Percentiles rank a stretch among this genome's conserved stretches.
Conservation (phyloP, 1,140 invertebrate species). For the Helicoverpa zea region DNA sequence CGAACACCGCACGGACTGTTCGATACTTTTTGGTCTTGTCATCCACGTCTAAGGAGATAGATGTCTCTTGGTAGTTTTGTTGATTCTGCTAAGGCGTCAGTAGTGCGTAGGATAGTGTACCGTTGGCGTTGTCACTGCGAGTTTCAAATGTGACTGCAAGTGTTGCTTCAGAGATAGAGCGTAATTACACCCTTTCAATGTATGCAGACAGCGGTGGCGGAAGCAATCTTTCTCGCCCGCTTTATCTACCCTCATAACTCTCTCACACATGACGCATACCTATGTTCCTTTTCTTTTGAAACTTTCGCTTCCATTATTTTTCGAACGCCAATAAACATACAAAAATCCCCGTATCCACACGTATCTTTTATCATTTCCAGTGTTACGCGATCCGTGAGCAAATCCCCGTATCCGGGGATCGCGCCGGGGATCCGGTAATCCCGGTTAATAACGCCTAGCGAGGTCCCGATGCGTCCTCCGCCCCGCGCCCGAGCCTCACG, state of each 20-base stretch:
- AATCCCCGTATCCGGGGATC: conserved; percentile 83
- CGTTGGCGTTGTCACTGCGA: conserved; percentile 12
- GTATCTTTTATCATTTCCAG: conserved; percentile 83
- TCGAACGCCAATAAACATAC: conserved; percentile 45
- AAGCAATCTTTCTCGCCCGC: conserved; percentile 36
- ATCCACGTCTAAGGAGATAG: conserved; percentile 34
- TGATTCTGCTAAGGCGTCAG: conserved; percentile 29
- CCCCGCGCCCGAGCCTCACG: conserved; percentile 59
- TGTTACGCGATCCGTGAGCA: conserved; percentile 76
- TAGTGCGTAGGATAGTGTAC: conserved; percentile 23
- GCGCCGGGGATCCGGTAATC: conserved; percentile 80
- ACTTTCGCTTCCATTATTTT: conserved; percentile 39
- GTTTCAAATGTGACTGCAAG: conserved; percentile 31
- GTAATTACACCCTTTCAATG: conserved; percentile 41
- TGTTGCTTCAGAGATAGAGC: conserved; percentile 31
- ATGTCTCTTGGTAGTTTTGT: conserved; percentile 40
- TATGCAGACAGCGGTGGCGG: conserved; percentile 29
- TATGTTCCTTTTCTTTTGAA: conserved; percentile 21
- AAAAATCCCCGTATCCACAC: conserved; percentile 65
- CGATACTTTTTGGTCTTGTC: conserved; percentile 39
- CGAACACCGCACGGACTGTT: conserved; percentile 11
- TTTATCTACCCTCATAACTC: conserved; percentile 36
- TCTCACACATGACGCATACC: conserved; percentile 9
- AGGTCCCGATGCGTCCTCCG: conserved; percentile 60
- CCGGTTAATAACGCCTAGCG: conserved; percentile 81